Conservation (phyloP, 2,113 vertebrate genomes). For the Eretmochelys imbricata region DNA sequence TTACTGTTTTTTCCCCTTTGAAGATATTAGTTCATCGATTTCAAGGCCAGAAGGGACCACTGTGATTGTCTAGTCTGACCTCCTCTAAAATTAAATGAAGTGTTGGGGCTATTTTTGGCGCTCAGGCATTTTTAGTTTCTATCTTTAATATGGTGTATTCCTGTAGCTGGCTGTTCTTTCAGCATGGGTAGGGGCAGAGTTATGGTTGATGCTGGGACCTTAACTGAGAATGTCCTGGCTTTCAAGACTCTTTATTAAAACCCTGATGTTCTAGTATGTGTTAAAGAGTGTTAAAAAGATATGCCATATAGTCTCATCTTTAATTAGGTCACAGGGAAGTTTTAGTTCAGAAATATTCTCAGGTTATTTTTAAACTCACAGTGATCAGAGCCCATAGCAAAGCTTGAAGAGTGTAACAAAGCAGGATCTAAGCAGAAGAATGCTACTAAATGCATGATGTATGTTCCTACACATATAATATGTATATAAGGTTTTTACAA, state of each 20-base stretch:
- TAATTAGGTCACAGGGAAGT: rapidly evolving
- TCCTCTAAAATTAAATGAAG: not conserved
- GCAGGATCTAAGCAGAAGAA: not conserved
- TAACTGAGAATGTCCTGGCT: not conserved
- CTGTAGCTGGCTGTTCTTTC: not conserved
- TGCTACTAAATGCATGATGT: not conserved
- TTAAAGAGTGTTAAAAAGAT: not conserved
- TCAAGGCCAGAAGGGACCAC: not conserved
- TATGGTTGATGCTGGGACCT: not conserved
- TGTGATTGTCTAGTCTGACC: not conserved
- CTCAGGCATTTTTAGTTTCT: not conserved
- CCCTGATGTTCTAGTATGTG: not conserved
- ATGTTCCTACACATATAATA: not conserved
- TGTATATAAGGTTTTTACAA: not conserved
- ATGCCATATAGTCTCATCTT: not conserved
- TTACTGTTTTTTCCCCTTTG: not conserved
- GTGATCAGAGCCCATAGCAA: not conserved
- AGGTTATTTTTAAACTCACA: not conserved
- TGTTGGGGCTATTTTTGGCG: not conserved
- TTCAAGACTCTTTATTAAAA: not conserved
- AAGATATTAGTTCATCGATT: not conserved
- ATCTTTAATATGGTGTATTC: not conserved
- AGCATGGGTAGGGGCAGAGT: not conserved
- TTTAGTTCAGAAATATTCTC: not conserved
- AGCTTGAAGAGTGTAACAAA: not conserved